Conservation (phyloP, 2,888 invertebrate genomes). For the Thysanoteuthis rhombus region DNA sequence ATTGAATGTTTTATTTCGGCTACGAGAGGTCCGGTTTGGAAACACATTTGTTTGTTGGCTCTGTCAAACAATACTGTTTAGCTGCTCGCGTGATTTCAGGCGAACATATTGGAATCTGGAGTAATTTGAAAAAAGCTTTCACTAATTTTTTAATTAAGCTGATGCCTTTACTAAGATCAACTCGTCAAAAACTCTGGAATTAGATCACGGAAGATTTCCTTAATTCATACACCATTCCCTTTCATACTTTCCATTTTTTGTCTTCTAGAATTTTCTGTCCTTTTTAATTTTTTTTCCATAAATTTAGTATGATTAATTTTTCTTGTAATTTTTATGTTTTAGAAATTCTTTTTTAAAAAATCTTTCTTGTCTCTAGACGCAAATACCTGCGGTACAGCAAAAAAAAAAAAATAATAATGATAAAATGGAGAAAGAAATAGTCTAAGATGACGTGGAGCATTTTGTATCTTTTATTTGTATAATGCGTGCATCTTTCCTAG, state of each 20-base stretch:
- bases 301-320: background rate
- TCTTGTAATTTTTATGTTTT: background rate
- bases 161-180: background rate
- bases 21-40: background rate
- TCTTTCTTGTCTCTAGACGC: background rate
- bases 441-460: background rate
- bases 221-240: background rate
- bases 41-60: background rate
- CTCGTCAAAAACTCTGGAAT: background rate
- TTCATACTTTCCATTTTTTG: background rate
- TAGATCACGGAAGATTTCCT: background rate
- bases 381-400: background rate
- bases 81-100: background rate
- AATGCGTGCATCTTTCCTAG: background rate
- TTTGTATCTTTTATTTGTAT: background rate
- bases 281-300: background rate
- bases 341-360: background rate
- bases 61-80: background rate
- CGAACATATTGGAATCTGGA: background rate
- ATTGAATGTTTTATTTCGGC: background rate
- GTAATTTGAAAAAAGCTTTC: background rate
- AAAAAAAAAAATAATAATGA: too few relatives aligned
- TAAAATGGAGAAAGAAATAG: background rate
- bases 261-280: background rate
- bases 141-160: slow-evolving; percentile 12